Conservation (phyloP, 2,797 vertebrate species). For the Macropus fuliginosus region DNA sequence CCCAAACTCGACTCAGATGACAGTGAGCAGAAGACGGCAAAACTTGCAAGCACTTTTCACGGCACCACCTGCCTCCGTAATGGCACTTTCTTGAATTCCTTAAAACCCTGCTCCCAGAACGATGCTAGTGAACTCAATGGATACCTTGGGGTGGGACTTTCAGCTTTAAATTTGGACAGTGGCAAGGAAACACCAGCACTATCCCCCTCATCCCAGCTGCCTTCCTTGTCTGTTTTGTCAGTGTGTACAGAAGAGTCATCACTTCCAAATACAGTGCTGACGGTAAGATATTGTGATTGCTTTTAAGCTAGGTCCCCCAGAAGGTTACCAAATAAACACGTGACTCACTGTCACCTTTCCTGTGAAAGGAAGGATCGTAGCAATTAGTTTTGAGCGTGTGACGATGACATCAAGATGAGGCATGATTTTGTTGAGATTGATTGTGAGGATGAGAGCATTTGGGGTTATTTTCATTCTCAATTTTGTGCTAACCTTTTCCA, state of each 20-base stretch:
- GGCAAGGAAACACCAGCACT: constrained; percentile 77
- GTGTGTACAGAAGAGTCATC: constrained; percentile 83
- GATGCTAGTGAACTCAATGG: constrained; percentile 86
- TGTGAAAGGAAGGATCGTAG: background rate
- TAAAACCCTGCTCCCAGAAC: constrained; percentile 84
- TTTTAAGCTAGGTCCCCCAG: background rate
- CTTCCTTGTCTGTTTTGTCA: constrained; percentile 81
- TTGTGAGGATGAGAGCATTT: constrained; percentile 23
- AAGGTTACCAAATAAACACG: background rate
- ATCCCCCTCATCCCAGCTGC: constrained; percentile 78
- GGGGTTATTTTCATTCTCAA: constrained; percentile 11
- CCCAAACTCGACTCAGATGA: constrained; percentile 95
- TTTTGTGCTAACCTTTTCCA: background rate
- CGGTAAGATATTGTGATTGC: constrained; percentile 80
- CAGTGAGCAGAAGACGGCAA: constrained; percentile 82
- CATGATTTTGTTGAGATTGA: constrained; percentile 2
- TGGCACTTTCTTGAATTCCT: constrained; percentile 87
- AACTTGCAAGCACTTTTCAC: constrained; percentile 84
- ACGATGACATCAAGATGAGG: background rate
- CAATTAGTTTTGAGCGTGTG: background rate
- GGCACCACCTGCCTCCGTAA: constrained; percentile 89
- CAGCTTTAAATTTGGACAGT: constrained; percentile 82
- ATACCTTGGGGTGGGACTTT: constrained; percentile 81
- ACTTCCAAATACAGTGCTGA: constrained; percentile 80
- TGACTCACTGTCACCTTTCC: background rate